These are phyloP conservation scores for Diadumene lineata DNA, from an alignment of 92 coral and sea anemone species.

Conservation along the genomic window DNA sequence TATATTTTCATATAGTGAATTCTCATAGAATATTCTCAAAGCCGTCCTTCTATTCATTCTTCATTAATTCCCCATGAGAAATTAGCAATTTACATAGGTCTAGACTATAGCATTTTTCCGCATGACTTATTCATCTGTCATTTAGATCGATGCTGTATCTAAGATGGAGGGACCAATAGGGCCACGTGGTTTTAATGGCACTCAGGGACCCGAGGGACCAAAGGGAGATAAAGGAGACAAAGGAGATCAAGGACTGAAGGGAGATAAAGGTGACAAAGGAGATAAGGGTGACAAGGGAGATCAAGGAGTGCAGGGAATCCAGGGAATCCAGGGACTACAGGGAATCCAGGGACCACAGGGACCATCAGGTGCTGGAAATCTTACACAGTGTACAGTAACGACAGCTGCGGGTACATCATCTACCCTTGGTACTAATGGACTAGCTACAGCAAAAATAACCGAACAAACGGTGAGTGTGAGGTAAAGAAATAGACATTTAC, in stretches of 20 bases:
- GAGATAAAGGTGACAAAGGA: constrained; percentile 1
- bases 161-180: constrained; percentile 29
- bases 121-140: neutral
- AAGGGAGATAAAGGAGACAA: neutral
- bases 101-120: no score
- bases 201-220: constrained; percentile 9
- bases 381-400: constrained; percentile 1
- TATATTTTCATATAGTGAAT: no score
- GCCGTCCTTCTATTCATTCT: no score
- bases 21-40: no score
- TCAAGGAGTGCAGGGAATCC: neutral
- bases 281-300: neutral
- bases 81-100: no score
- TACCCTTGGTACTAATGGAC: neutral
- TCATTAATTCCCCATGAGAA: no score
- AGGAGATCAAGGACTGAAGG: constrained; percentile 18
- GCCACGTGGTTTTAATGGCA: constrained; percentile 20
- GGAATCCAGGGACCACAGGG: constrained; percentile 10
- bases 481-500: no score
- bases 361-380: constrained; percentile 11
- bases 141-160: constrained; percentile 15
- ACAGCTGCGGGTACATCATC: neutral
- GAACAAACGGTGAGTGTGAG: neutral
- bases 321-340: constrained; percentile 7
- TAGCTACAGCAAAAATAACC: neutral